Evolutionary conservation across 1,140 invertebrate genomes (phyloP).

Genomic region (Cydia fagiglandana): DNA sequence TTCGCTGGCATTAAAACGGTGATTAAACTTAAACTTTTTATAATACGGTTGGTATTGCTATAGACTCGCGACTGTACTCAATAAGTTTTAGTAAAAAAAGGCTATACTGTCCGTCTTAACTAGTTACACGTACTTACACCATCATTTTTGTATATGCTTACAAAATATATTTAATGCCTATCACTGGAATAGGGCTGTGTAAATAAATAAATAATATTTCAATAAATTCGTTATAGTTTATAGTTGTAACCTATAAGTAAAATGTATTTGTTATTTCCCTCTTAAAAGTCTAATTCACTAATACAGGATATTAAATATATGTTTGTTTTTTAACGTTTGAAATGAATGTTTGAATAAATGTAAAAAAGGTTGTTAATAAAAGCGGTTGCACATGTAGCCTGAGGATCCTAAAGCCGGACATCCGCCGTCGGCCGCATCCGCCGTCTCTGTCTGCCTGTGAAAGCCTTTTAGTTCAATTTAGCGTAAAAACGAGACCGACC

Average conservation of each 20-base stretch:
- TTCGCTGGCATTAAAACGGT: slow-evolving; percentile 25
- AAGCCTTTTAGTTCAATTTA: slow-evolving; percentile 75
- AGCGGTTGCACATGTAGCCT: slow-evolving; percentile 49
- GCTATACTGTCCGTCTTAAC: no score
- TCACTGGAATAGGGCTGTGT: no score
- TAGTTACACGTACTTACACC: no score
- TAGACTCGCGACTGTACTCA: background rate
- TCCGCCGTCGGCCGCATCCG: slow-evolving; percentile 57
- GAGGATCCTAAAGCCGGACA: slow-evolving; percentile 57
- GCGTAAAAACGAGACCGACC: slow-evolving; percentile 58
- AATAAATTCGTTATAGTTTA: no score
- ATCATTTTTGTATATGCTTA: no score
- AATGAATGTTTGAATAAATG: background rate
- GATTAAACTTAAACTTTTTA: slow-evolving; percentile 18
- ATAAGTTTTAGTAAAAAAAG: background rate
- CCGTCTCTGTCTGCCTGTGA: slow-evolving; percentile 57
- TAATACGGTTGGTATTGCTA: background rate
- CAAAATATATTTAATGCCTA: no score
- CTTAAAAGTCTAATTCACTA: no score
- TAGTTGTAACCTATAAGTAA: no score
- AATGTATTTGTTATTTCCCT: no score
- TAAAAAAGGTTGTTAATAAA: slow-evolving; percentile 33
- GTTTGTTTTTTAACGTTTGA: no score
- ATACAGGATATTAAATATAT: no score
- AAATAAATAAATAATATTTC: no score